phyloP scores from a whole-genome alignment of 92 coral and sea anemone species.

The Epizoanthus ramosus region DNA sequence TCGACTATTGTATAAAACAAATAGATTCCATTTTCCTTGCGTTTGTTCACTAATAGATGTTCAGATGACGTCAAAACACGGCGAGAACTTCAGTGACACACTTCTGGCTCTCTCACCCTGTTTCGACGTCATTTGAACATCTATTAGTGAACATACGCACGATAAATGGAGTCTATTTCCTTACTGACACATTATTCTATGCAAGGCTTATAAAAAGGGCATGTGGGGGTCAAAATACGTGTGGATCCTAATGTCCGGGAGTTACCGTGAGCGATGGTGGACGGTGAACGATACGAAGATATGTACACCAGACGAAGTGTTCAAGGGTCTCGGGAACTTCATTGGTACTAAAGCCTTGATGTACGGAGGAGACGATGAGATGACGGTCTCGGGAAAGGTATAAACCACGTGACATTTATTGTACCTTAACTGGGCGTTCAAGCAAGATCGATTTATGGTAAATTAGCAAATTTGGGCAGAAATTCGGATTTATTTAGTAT shows the following conservation, averaged over 20 bases:
- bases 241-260: constrained; percentile 88
- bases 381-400: constrained; percentile 72
- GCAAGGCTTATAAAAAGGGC: constrained; percentile 73
- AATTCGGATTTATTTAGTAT: too few species aligned
- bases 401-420: neutral
- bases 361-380: constrained; percentile 55
- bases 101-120: too few species aligned
- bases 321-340: constrained; percentile 64
- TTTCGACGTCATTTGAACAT: too few species aligned
- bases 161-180: too few species aligned
- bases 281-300: constrained; percentile 65
- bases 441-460: too few species aligned
- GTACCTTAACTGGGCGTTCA: neutral
- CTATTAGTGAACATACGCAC: too few species aligned
- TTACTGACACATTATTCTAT: neutral
- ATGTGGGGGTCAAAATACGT: constrained; percentile 83
- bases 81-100: too few species aligned
- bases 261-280: constrained; percentile 82
- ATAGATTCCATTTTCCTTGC: too few species aligned
- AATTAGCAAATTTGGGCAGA: too few species aligned
- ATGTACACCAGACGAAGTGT: constrained; percentile 71
- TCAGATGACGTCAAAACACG: too few species aligned
- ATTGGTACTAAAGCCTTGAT: constrained; percentile 71
- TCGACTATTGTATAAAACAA: too few species aligned
- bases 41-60: too few species aligned